Conservation (phyloP, 2,888 invertebrate species). For the Rhagonycha fulva region DNA sequence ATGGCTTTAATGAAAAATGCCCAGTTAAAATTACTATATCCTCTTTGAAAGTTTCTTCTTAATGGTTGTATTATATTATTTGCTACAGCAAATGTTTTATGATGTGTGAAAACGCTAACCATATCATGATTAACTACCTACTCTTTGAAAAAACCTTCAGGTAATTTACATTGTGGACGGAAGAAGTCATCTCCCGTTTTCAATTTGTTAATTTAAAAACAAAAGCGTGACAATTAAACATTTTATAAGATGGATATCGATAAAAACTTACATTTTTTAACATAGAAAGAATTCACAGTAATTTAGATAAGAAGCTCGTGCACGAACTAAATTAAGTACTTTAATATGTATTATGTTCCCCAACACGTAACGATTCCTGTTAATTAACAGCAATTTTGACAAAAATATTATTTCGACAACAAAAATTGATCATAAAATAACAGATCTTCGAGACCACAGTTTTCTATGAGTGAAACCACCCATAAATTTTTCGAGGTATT, state of each 20-base stretch:
- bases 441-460: not conserved
- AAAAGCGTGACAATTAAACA: not conserved
- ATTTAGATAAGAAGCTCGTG: not conserved
- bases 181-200: not conserved
- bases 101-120: not conserved
- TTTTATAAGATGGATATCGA: not conserved
- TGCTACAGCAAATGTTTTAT: not conserved
- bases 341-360: not conserved
- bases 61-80: not conserved
- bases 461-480: slow-evolving; percentile 21
- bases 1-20: slow-evolving; percentile 12
- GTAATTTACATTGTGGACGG: not conserved
- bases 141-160: not conserved
- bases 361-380: not conserved
- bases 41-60: not conserved
- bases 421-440: not conserved
- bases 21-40: not conserved
- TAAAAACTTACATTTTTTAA: not conserved
- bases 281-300: not conserved
- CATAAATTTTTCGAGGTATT: slow-evolving; percentile 34
- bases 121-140: not conserved
- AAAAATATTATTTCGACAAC: not conserved
- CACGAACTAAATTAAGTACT: not conserved
- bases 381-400: not conserved
- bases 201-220: not conserved